Base-by-base conservation (phyloP, 2,797 vertebrate genomes). In the Psittacula derbiana region DNA sequence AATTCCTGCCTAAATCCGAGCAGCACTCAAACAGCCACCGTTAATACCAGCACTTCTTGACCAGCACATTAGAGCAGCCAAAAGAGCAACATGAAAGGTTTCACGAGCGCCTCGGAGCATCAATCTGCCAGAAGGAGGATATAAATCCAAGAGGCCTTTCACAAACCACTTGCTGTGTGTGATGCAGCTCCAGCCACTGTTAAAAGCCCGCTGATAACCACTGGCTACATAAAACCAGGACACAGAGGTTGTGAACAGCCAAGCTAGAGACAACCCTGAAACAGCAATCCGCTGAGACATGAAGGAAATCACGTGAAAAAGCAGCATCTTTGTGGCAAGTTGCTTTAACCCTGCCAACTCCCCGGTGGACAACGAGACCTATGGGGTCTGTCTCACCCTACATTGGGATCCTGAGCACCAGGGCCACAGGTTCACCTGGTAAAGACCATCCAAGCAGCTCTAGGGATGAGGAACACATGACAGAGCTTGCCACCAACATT, bases 31-130 rank as follows among this genome's bases (percentile, higher is more conserved):
- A 4, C 0, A 14, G 58, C 31, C 40, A 25, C 47, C 0, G 0
- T 21, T 80, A 85, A 65, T 18, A 33, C 15, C 21, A 72, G 50
- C 20, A 27, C 61, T 80, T 46, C 23, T 40, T 75, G 84, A 67
- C 61, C 84, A 86, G 82, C 72, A 58, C 67, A 55, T 80, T 21
- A 53, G 24, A 76, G 67, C 64, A 82, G 55, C 71, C 49, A 72
- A 89, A 92, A n/a, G 44, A 84, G 28, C 50, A 80, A 66, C 47
- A 31, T 21, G 30, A 74, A 88, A 80, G 49, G 44, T 65, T 88
- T 87, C 71, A 70, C 0, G 0, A 82, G 79, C 0, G 0, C 43
- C 58, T 79, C 1, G 2, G 31, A 15, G 1, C 67, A 84, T 72
- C 64, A 25, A 0, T 76, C 88, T 95, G 76, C 36, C 0, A 1